Base-by-base conservation (phyloP, 2,113 vertebrate species). In the Oncorhynchus kisutch region DNA sequence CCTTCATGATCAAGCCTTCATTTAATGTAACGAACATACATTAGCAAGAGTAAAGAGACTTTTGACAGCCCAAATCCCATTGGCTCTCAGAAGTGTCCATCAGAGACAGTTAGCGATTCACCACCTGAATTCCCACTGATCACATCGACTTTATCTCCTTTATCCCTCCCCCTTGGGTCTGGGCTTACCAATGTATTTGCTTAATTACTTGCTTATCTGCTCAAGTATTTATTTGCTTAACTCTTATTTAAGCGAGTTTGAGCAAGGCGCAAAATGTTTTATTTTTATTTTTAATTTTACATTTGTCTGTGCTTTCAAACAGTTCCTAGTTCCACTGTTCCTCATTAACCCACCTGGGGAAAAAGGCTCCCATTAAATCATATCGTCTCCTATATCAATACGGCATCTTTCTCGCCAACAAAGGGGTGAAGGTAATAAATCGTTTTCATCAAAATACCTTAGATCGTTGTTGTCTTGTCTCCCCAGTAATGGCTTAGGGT, bases 321-420 rank as follows among this genome's bases (percentile, higher is more conserved):
- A 84, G 83, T 91, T 91, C 87, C 86, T 34, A 84, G 81, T 78
- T 81, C 78, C 72, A 51, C 73, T 65, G 29, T 68, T 88, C 76
- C 81, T 88, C 81, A 91, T 90, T 90, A 92, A 89, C 86, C 88
- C 87, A 81, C 75, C 74, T 73, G 82, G 74, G 86, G 87, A 84
- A 84, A 89, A 90, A 89, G 82, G 69, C 77, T 76, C 86, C 90
- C 85, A 90, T 92, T 94, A 89, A 92, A 92, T 92, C 88, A 92
- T 89, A 91, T 85, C 84, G 84, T 68, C 78, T 71, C 76, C 86
- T 57, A 62, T 85, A 89, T 91, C 87, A 83, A 85, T 75, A 80
- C 77, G 72, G 66, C 73, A 59, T 80, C 71, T 70, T 51, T 68
- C 67, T 78, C 78, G 68, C 31, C 78, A 89, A 89, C 87, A 90